Conservation (phyloP, 2,888 invertebrate species). For the Trisateles emortualis region DNA sequence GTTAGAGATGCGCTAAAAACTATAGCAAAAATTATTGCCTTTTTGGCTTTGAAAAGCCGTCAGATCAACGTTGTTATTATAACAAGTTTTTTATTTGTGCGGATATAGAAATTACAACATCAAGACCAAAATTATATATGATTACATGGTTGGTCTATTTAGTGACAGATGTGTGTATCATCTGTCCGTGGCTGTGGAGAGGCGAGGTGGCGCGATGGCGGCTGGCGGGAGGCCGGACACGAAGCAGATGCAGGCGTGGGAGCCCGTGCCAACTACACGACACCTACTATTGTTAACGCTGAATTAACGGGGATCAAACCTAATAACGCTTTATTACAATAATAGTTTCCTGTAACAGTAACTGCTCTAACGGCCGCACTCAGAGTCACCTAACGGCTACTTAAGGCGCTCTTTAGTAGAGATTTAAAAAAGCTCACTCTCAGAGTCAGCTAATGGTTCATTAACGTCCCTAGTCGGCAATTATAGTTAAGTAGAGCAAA, state of each 20-base stretch:
- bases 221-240: slow-evolving; percentile 39
- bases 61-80: not conserved
- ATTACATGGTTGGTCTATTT: slow-evolving; percentile 39
- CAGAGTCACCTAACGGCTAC: too few species aligned
- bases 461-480: too few species aligned
- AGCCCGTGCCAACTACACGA: slow-evolving; percentile 42
- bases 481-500: too few species aligned
- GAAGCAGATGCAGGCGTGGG: slow-evolving; percentile 57
- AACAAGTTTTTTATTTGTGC: not conserved
- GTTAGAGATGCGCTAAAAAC: slow-evolving; percentile 15
- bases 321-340: slow-evolving; percentile 32
- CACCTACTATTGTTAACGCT: slow-evolving; percentile 42
- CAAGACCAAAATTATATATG: slow-evolving; percentile 27
- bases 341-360: not conserved
- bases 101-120: slow-evolving; percentile 9
- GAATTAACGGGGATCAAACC: slow-evolving; percentile 32
- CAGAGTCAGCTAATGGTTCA: too few species aligned
- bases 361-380: not conserved
- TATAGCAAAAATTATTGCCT: slow-evolving; percentile 1
- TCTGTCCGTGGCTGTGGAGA: slow-evolving; percentile 43
- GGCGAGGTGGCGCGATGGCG: slow-evolving; percentile 2
- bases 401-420: too few species aligned
- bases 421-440: too few species aligned
- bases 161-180: slow-evolving; percentile 53
- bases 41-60: too few species aligned